Evolutionary conservation across 2,797 vertebrate genomes (phyloP), one percentile per base, ranked within the genome.

Genomic region (Neosilurus mollespiculum): DNA sequence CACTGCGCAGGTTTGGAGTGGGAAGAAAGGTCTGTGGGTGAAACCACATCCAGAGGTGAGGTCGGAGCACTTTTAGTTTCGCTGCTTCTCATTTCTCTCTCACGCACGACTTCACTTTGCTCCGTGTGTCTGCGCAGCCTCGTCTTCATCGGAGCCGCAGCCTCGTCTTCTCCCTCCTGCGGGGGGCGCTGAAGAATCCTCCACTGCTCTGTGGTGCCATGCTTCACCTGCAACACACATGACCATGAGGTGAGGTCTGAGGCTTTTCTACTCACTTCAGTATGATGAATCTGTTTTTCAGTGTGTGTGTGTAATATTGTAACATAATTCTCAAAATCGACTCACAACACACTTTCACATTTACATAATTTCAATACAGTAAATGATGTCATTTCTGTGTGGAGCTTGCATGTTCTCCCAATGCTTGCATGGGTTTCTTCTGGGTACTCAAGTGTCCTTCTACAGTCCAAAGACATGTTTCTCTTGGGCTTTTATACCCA

Each of bases 61-160:
- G 93, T 93, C 0, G 95, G 78, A 71, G 87, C 86, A 3, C 94
- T 92, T 77, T 95, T 90, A 11, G 91, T 91, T 49, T 93, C 96
- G 6, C 95, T 92, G 15, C 94, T 89, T 66, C 96, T 94, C 7
- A 91, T 91, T n/a, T 95, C 94, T 16, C 94, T 91, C 66, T 89
- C 87, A 59, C 94, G 89, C 83, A 15, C 53, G 1, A 43, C 37
- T 43, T 43, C 37, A 43, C 94, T 93, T 75, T 94, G 92, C 16
- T 95, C 95, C 0, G 94, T 96, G 87, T 96, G 95, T 0, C 95
- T 94, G 81, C 97, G 95, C 87, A 96, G 93, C 49, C 96, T 95
- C 22, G 96, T 96, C n/a, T 95, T 95, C 95, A 97, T 95, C 78
- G 95, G 94, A 51, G 94, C 91, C 0, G 95, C 94, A 8, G 95